These are phyloP conservation scores for Sminthurinus aureus DNA, from an alignment of 2,888 invertebrate genomes.

Conservation along the genomic window DNA sequence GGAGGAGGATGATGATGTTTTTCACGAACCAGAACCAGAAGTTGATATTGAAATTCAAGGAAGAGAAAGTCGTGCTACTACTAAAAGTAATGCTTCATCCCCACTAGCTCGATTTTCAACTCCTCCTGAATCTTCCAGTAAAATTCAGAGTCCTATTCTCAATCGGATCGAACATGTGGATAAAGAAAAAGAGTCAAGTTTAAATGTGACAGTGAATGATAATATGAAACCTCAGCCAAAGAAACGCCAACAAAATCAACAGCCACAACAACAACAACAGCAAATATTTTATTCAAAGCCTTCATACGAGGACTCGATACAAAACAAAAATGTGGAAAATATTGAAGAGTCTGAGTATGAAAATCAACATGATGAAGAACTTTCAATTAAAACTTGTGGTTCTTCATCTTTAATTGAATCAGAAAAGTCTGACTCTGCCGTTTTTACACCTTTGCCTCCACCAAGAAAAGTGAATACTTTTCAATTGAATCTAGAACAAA, in stretches of 20 bases:
- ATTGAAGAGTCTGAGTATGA: constrained; percentile 2
- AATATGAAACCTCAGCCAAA: constrained; percentile 29
- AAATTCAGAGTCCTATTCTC: neutral
- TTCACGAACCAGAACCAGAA: constrained; percentile 47
- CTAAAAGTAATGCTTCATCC: neutral
- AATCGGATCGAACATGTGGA: neutral
- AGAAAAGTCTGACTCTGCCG: neutral
- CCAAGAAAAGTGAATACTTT: constrained; percentile 58
- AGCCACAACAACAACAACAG: neutral
- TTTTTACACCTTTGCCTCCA: constrained; percentile 57
- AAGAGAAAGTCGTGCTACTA: neutral
- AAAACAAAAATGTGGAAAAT: neutral
- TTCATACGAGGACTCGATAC: neutral
- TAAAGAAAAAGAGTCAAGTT: constrained; percentile 27
- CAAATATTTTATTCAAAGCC: neutral
- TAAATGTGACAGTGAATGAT: neutral
- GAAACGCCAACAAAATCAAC: constrained; percentile 22
- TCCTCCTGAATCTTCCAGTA: neutral
- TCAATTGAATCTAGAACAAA: constrained; percentile 45
- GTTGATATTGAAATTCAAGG: neutral
- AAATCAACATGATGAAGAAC: neutral
- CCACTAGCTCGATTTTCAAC: constrained; percentile 16
- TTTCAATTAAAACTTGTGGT: neutral
- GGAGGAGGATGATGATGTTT: constrained; percentile 52
- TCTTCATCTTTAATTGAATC: constrained; percentile 21